phyloP scores from a whole-genome alignment of 2,888 invertebrate species.

The Isoperla grammatica region DNA sequence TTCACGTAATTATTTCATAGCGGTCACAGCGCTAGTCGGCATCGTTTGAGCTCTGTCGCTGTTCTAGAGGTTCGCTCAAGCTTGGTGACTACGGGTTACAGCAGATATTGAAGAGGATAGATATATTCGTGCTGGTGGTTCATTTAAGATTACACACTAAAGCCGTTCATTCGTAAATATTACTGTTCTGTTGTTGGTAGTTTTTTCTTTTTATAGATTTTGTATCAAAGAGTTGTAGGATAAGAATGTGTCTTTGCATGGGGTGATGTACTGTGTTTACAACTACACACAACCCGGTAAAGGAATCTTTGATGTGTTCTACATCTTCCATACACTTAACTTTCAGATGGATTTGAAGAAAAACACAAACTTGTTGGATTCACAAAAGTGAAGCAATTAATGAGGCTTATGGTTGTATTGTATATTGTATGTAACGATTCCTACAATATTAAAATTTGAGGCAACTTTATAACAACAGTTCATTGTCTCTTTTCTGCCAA shows the following conservation, averaged over 20 bases:
- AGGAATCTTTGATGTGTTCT: neutral
- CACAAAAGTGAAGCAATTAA: too few relatives aligned
- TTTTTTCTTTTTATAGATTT: neutral
- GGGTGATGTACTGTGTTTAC: too few relatives aligned
- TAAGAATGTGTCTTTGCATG: neutral
- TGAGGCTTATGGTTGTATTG: too few relatives aligned
- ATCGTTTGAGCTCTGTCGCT: conserved; percentile 18
- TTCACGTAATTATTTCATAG: conserved; percentile 23
- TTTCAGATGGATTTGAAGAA: too few relatives aligned
- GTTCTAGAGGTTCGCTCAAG: neutral
- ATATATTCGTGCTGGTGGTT: neutral
- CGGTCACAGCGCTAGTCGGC: conserved; percentile 21
- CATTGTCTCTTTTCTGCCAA: too few relatives aligned
- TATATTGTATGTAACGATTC: too few relatives aligned
- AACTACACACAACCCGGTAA: neutral
- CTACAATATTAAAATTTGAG: too few relatives aligned
- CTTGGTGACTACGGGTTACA: neutral
- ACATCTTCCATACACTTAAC: neutral
- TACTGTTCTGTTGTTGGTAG: neutral
- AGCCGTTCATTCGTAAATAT: conserved; percentile 7
- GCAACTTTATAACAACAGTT: too few relatives aligned
- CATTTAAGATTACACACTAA: conserved; percentile 9
- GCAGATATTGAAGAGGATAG: too few relatives aligned
- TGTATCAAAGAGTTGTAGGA: neutral
- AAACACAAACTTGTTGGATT: too few relatives aligned